Evolutionary conservation across 2,113 vertebrate genomes (phyloP).

Genomic region (Leucosticte australis): DNA sequence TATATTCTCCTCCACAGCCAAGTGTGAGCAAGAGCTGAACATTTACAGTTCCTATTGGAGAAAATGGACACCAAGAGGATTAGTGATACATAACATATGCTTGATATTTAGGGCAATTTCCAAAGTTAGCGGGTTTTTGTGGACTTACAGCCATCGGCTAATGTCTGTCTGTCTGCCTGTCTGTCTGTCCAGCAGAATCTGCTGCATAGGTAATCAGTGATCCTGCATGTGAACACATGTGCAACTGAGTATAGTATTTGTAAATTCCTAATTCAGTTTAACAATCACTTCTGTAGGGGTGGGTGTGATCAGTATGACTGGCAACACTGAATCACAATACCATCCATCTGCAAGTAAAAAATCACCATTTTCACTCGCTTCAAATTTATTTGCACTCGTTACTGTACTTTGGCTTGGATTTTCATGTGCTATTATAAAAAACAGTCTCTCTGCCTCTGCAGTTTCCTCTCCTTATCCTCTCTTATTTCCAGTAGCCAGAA

Average conservation of each 20-base stretch:
- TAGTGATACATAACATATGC: neutral
- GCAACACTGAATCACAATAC: neutral
- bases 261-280: neutral
- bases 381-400: neutral
- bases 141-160: neutral
- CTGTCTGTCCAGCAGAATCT: neutral
- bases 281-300: neutral
- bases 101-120: slow-evolving; percentile 12
- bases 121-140: neutral
- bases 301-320: neutral
- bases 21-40: neutral
- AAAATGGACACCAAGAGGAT: slow-evolving; percentile 14
- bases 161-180: neutral
- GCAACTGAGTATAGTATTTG: neutral
- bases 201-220: neutral
- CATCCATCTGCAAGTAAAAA: neutral
- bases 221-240: neutral
- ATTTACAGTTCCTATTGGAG: neutral
- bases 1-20: neutral
- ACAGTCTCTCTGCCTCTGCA: neutral
- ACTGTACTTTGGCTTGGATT: neutral
- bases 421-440: neutral
- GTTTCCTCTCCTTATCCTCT: neutral
- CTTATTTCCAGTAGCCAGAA: neutral
- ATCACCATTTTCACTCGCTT: neutral